These are phyloP conservation scores for Echinarachnius parma DNA, from an alignment of 53 echinoderm and acorn worm genomes.

Conservation along the genomic window DNA sequence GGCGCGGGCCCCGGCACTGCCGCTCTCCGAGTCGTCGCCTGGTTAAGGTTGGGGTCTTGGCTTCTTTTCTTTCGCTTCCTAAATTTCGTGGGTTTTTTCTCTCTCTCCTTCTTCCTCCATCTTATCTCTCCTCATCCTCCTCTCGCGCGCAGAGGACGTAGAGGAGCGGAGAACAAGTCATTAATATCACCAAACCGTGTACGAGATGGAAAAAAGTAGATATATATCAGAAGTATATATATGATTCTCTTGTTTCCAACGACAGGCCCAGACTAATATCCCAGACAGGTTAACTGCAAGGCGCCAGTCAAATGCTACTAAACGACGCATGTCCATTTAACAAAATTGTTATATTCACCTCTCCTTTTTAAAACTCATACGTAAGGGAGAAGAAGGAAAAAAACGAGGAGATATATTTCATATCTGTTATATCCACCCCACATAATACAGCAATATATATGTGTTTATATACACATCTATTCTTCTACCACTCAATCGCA, in stretches of 20 bases:
- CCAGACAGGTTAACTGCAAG: conserved; percentile 33
- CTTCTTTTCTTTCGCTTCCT: too few species aligned
- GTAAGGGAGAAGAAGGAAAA: too few species aligned
- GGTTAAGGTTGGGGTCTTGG: too few species aligned
- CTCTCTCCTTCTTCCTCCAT: conserved; percentile 10
- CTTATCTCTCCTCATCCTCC: conserved; percentile 11
- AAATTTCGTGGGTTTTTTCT: too few species aligned
- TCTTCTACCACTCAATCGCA: conserved; percentile 24
- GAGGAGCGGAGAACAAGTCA: conserved; percentile 14
- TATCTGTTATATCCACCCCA: conserved; percentile 31
- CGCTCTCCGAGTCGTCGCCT: too few species aligned
- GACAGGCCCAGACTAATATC: conserved; percentile 24
- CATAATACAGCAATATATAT: too few species aligned
- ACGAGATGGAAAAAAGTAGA: too few species aligned
- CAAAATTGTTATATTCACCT: conserved; percentile 41
- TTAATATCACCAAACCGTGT: conserved; percentile 12
- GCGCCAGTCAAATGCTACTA: conserved; percentile 39
- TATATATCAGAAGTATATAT: too few species aligned
- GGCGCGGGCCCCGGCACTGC: too few species aligned
- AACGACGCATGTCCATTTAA: conserved; percentile 49
- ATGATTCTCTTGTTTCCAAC: too few species aligned
- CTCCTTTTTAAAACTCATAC: conserved; percentile 16
- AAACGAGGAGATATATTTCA: conserved; percentile 30
- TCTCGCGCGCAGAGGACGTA: background rate
- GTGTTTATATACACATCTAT: conserved; percentile 33